Conservation (phyloP, 2,113 vertebrate species). For the Carollia perspicillata region DNA sequence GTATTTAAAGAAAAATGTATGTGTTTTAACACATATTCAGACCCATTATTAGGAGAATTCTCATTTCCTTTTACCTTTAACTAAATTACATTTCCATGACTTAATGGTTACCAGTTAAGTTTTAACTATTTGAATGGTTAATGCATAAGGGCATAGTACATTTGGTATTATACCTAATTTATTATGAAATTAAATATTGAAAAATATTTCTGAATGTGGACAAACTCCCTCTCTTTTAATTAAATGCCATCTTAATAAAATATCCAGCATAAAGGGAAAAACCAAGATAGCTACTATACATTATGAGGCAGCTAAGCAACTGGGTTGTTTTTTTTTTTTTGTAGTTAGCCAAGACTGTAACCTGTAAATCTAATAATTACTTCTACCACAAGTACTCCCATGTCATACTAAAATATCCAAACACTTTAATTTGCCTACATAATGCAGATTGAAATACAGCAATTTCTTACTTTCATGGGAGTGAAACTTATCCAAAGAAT, state of each 20-base stretch:
- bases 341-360: rapidly evolving
- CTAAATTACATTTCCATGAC: conserved; percentile 33
- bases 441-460: neutral
- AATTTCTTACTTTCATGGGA: neutral
- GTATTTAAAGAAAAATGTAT: neutral
- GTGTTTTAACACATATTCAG: conserved; percentile 18
- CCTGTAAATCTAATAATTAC: rapidly evolving
- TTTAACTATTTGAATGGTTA: conserved; percentile 40
- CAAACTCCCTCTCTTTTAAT: neutral
- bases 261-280: neutral
- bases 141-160: conserved; percentile 9
- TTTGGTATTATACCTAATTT: neutral
- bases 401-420: neutral
- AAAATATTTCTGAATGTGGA: conserved; percentile 1
- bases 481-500: conserved; percentile 22
- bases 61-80: conserved; percentile 50
- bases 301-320: neutral
- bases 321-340: neutral
- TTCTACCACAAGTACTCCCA: rapidly evolving
- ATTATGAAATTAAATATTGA: neutral
- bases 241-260: conserved; percentile 33
- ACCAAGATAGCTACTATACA: neutral
- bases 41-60: conserved; percentile 29
- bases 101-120: conserved; percentile 24
- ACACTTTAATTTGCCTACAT: neutral